phyloP scores from a whole-genome alignment of 2,888 invertebrate genomes.

The Papilio protenor region DNA sequence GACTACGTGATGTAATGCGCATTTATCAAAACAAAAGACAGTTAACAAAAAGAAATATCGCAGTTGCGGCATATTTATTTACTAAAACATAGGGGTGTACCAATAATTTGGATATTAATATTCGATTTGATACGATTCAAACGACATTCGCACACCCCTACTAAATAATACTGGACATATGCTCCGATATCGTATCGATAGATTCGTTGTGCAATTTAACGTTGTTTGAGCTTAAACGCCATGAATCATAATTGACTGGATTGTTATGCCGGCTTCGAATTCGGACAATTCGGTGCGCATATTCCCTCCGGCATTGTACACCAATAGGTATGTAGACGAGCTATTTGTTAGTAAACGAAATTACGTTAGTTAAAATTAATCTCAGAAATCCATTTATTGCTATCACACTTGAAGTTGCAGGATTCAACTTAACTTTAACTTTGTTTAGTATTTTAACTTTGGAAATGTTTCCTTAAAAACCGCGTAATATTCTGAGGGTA shows the following conservation, averaged over 20 bases:
- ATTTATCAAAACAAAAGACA: not conserved
- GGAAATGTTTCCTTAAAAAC: too few species aligned
- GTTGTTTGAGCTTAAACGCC: conserved; percentile 2
- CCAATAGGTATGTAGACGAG: not conserved
- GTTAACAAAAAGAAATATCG: not conserved
- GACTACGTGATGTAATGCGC: not conserved
- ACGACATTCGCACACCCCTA: not conserved
- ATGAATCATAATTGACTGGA: conserved; percentile 21
- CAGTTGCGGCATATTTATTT: too few species aligned
- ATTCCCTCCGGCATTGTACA: not conserved
- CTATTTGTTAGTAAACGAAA: too few species aligned
- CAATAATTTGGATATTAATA: too few species aligned
- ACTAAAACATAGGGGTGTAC: too few species aligned
- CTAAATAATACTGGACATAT: not conserved
- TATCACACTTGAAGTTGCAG: too few species aligned
- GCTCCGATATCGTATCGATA: not conserved
- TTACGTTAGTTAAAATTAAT: too few species aligned
- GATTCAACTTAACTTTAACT: too few species aligned
- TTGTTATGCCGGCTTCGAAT: conserved; percentile 10
- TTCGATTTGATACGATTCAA: too few species aligned
- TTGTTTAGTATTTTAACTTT: too few species aligned
- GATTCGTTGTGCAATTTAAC: conserved; percentile 9
- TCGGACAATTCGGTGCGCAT: conserved; percentile 3
- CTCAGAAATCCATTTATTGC: too few species aligned
- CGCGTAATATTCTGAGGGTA: too few species aligned